Base-by-base conservation (phyloP, 1,140 invertebrate species). In the Cylas formicarius region DNA sequence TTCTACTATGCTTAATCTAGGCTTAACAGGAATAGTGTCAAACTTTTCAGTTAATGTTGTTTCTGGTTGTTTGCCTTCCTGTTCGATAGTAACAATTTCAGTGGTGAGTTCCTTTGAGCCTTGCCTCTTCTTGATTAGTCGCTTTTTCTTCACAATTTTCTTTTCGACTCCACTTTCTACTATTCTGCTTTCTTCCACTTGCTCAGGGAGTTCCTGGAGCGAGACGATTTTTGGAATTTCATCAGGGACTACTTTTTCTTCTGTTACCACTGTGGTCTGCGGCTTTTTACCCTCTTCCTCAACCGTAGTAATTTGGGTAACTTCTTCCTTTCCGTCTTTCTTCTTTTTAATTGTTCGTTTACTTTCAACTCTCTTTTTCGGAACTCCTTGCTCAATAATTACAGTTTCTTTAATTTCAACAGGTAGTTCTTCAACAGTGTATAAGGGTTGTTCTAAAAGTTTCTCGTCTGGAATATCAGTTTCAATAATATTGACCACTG, bases 31-130 rank as follows among this genome's bases (percentile, higher is more conserved):
- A 5, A 27, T 18, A 16, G 31, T 31, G n/a, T 35, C 10, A 37
- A 45, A 40, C 44, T 58, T 28, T 33, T 68, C 53, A 0, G 66
- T 68, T 33, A 70, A 53, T 5, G 35, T 54, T 20, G 43, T 55
- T 43, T 45, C 38, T 8, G 63, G 60, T 33, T 49, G 27, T 48
- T 68, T 60, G 17, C 53, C 56, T 40, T 60, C 52, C 51, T 67
- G 59, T 39, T 63, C 53, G 0, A 63, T 56, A 2, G 70, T 69
- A 10, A 65, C 64, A 37, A 68, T 66, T 57, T 71, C 66, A 5
- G 63, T 68, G 1, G 66, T 60, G 56, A 71, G 60, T 50, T 70
- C 50, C 27, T 65, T 63, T 5, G 56, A 50, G 14, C 66, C 55
- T 29, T 55, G 55, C n/a, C 51, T 35, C 53, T 57, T 68, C 46